These are phyloP conservation scores for Scolanthus callimorphus DNA, from an alignment of 92 coral and sea anemone genomes.

Conservation along the genomic window DNA sequence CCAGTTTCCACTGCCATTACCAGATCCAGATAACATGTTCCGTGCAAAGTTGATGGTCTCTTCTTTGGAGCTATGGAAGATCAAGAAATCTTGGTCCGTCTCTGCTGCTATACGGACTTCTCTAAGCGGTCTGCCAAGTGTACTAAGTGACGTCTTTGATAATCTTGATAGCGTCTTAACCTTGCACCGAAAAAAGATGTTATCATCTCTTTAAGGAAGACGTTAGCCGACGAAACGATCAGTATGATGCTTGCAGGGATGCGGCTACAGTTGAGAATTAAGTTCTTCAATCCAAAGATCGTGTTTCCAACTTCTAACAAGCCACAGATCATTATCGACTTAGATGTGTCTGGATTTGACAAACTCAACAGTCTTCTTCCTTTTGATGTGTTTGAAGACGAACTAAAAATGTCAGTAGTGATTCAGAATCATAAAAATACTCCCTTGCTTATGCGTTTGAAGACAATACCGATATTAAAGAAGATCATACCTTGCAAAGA, in stretches of 20 bases:
- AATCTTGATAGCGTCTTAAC: constrained; percentile 29
- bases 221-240: constrained; percentile 13
- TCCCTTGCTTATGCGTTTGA: no score
- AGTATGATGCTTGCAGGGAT: constrained; percentile 33
- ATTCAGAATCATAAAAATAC: no score
- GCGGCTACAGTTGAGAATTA: constrained; percentile 19
- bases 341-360: constrained; percentile 41
- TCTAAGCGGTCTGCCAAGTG: constrained; percentile 38
- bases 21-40: constrained; percentile 24
- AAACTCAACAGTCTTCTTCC: constrained; percentile 41
- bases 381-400: constrained; percentile 36
- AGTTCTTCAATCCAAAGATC: constrained; percentile 39
- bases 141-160: constrained; percentile 13
- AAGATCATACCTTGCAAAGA: no score
- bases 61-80: constrained; percentile 5
- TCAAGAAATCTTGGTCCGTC: constrained; percentile 29
- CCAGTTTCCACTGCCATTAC: constrained; percentile 43
- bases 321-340: constrained; percentile 18
- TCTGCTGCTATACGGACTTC: constrained; percentile 30
- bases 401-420: constrained; percentile 17
- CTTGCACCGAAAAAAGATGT: constrained; percentile 20
- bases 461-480: no score
- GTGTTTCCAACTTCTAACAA: constrained; percentile 3
- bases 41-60: constrained; percentile 36
- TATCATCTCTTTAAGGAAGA: constrained; percentile 4